These are phyloP conservation scores for Aphidius ervi DNA, from an alignment of 1,140 invertebrate genomes.

Conservation along the genomic window DNA sequence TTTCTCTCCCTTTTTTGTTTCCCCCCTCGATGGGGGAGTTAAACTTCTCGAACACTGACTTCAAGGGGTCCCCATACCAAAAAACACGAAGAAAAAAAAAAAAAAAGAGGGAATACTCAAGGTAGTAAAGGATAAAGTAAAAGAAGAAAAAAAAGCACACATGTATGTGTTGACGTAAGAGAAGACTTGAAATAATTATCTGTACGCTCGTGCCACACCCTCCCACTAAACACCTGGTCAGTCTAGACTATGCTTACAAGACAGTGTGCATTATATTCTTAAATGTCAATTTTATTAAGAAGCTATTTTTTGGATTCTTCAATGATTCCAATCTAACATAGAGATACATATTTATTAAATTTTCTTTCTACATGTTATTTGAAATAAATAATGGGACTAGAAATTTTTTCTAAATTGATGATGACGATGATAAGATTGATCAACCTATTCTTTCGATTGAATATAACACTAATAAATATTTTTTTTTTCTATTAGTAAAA, in stretches of 20 bases:
- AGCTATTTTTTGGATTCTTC: too few species aligned
- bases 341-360: too few species aligned
- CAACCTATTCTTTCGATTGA: too few species aligned
- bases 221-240: conserved; percentile 35
- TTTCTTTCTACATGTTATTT: too few species aligned
- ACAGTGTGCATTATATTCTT: background rate
- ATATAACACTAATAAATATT: background rate
- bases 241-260: conserved; percentile 30
- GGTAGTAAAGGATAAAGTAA: conserved; percentile 6
- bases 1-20: conserved; percentile 17
- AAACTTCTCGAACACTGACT: background rate
- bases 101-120: conserved; percentile 11
- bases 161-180: conserved; percentile 15
- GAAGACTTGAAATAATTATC: conserved; percentile 39
- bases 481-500: background rate
- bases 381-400: too few species aligned
- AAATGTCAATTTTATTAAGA: too few species aligned
- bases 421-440: too few species aligned
- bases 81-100: conserved; percentile 12
- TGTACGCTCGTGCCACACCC: conserved; percentile 37
- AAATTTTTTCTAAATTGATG: too few species aligned
- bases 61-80: conserved; percentile 6
- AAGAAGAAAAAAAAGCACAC: conserved; percentile 16
- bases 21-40: conserved; percentile 28
- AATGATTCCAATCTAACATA: too few species aligned